Evolutionary conservation across 1,140 invertebrate species (phyloP).

Genomic region (Agrilus planipennis): DNA sequence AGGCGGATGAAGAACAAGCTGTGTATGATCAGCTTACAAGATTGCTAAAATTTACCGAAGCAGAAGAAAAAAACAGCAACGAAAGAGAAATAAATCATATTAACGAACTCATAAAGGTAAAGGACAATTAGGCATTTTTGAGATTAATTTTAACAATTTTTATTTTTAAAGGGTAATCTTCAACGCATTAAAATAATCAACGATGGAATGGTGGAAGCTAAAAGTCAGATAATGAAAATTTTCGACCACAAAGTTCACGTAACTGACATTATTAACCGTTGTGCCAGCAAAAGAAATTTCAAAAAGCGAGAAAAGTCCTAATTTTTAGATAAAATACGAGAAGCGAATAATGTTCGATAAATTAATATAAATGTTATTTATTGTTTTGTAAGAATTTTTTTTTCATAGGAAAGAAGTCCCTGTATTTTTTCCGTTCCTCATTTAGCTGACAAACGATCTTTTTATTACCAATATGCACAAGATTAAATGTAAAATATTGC

Average conservation of each 20-base stretch:
- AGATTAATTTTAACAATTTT: background rate
- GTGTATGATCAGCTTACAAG: conserved; percentile 51
- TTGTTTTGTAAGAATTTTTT: no score
- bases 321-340: conserved; percentile 13
- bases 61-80: conserved; percentile 41
- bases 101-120: conserved; percentile 65
- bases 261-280: conserved; percentile 76
- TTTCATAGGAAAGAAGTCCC: no score
- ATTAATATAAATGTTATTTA: no score
- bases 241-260: conserved; percentile 84
- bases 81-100: conserved; percentile 58
- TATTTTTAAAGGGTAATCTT: conserved; percentile 67
- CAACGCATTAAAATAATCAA: conserved; percentile 87
- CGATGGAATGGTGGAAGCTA: conserved; percentile 82
- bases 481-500: no score
- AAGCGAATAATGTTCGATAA: no score
- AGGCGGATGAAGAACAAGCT: conserved; percentile 44
- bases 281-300: conserved; percentile 79
- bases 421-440: no score
- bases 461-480: no score
- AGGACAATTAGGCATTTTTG: background rate
- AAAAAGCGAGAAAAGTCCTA: conserved; percentile 69
- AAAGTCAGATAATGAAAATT: conserved; percentile 74
- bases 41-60: conserved; percentile 53
- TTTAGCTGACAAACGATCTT: no score